Conservation (phyloP, 2,888 invertebrate species). For the Synanthedon vespiformis region DNA sequence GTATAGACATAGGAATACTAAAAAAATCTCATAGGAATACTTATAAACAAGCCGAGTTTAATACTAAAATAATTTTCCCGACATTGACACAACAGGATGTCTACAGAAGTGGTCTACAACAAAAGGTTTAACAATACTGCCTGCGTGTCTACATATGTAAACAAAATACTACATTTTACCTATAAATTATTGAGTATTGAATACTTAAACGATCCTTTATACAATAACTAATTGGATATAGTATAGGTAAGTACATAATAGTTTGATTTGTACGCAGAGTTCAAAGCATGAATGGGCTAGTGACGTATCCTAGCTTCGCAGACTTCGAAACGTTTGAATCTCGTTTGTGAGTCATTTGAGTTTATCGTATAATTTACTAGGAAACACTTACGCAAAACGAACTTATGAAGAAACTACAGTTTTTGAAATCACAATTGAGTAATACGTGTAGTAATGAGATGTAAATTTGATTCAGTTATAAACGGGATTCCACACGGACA, state of each 20-base stretch:
- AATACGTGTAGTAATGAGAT: not conserved
- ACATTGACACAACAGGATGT: no score
- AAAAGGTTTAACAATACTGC: no score
- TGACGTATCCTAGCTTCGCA: not conserved
- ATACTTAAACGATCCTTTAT: no score
- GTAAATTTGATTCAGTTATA: not conserved
- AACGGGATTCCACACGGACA: not conserved
- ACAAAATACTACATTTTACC: no score
- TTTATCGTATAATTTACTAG: not conserved
- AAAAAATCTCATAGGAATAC: no score
- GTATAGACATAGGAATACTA: no score
- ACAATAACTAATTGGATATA: no score
- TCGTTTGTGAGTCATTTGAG: not conserved
- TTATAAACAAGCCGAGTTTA: no score
- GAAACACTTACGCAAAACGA: not conserved
- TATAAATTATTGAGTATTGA: no score
- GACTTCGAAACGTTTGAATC: not conserved
- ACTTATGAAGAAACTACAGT: not conserved
- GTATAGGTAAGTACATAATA: not conserved
- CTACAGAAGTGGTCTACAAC: no score
- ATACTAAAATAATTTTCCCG: no score
- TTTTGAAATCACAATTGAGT: not conserved
- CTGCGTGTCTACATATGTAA: no score
- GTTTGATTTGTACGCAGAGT: not conserved
- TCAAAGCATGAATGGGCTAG: not conserved